Base-by-base conservation (phyloP, 1,140 invertebrate genomes). In the Oppia nitens region DNA sequence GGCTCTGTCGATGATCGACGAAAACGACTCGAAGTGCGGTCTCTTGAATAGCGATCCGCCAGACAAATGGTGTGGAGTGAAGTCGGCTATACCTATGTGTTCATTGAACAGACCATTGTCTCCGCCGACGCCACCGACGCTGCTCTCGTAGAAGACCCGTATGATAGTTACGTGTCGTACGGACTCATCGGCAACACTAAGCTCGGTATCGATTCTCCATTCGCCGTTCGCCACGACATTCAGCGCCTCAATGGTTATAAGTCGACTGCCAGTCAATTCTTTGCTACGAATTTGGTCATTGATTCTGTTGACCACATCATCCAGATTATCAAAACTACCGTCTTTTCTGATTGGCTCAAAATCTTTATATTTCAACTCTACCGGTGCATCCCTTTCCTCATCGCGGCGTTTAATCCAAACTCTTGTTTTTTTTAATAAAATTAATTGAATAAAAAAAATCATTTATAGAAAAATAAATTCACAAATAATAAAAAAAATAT, bases 41-140 rank as follows among this genome's bases (percentile, higher is more conserved):
- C 59, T 60, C 40, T 62, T 62, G 24, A 62, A 62, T 9, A 62
- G 45, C 17, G 32, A 27, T 1, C 60, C 60, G 23, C 50, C 56
- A 1, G 55, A 53, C 9, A 62, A 11, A 23, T 17, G 55, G 24
- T 53, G 49, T 20, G 60, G 60, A 23, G 27, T 55, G 51, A 62
- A 62, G 26, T 62, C 60, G 14, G 29, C 29, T 12, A 62, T 59
- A 6, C 56, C 56, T 21, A 62, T 59, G 1, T 57, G 26, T 1
- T 45, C 40, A 29, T 50, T 20, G 20, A 26, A 14, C 17, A 23
- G 20, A 9, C 4, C 4, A 6, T 20, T 20, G 6, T 51, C 49
- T 14, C 45, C 45, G n/a, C 45, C 45, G 14, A 14, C 45, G 14
- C 45, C 45, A n/a, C 14, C 2, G 12, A 1, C 48, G 24, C 20